Evolutionary conservation across 1,140 invertebrate species (phyloP), one percentile per base, ranked within the genome.

Genomic region (Hycleus cichorii): DNA sequence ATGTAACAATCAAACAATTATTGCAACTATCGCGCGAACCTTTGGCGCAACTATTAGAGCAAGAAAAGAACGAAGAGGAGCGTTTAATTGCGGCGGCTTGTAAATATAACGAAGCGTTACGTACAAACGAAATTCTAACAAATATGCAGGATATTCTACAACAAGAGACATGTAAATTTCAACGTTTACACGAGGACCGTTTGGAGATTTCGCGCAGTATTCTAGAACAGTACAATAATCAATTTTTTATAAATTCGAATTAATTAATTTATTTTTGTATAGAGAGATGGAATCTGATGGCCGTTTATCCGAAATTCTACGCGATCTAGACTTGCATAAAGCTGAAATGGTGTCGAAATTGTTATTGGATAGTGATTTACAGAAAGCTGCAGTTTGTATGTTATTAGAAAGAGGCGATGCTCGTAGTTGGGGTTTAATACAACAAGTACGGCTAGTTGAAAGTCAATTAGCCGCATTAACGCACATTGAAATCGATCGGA

Each of bases 361-460:
- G 53, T 75, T 81, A 62, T 77, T 83, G 66, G 82, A 88, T 68
- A 83, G 83, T 68, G 81, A 84, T 58, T 68, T 89, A 26, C 89
- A 91, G 71, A 87, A 85, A 73, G 83, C 82, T 44, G 83, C 86
- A 4, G 84, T 91, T 39, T 81, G 84, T 55, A 80, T 84, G 8
- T 72, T 91, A 24, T 72, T 90, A 53, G 84, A 89, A 74, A 80
- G 83, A 67, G 84, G 84, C 62, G 89, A 91, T 76, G 78, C 86
- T 7, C 80, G 85, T 67, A 84, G 83, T 57, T 86, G 85, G 81
- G 84, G 87, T 65, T 78, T 93, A 8, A 78, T 84, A 57, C 84
- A 88, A 67, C 87, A 91, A 80, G 87, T 93, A 58, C 79, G 81
- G 57, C 75, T 91, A 38, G 85, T 92, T 44, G 84, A 91, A 65